Evolutionary conservation across 2,797 vertebrate species (phyloP), one percentile per base, ranked within the genome.

Genomic region (Sorex maritimensis): DNA sequence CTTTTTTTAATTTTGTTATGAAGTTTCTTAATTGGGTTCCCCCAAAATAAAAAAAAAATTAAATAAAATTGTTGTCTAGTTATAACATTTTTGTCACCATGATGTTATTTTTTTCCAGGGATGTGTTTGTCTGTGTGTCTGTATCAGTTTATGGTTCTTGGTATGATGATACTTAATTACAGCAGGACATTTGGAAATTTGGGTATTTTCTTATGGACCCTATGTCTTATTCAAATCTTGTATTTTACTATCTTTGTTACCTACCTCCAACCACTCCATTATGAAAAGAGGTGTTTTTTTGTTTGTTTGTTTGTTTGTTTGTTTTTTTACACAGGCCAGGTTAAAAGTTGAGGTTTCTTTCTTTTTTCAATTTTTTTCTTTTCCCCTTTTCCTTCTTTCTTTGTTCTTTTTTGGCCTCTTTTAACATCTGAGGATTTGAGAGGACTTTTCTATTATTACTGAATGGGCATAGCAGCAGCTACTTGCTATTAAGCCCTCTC

Each of bases 211-310:
- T 75, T 79, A 44, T 58, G 41, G 23, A 21, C 67, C 75, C 14
- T 46, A 1, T 61, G 12, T 95, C 49, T 95, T 86, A 65, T 17
- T 80, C 83, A 95, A 80, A 80, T 24, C 24, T 91, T 90, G 21
- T 74, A 5, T 89, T 78, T 72, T 58, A 11, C 15, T 89, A 78
- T 90, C 49, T 86, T 9, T 83, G 58, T 74, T 83, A 69, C 19
- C 3, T 55, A 6, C 52, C 52, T 13, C 52, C 52, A 55, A 55
- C 52, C 15, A 28, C 19, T 82, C 19, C 79, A 41, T 61, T 6
- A 49, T 55, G 38, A 38, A 28, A 86, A 63, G 19, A 79, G n/a
- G 17, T 34, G 38, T 28, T 9, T 19, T 23, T 73, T 61, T 61
- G 58, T 2, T 61, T 61, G n/a, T n/a, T n/a, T n/a, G n/a, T 11